Percentiles rank a stretch among this genome's conserved stretches.
phyloP scores from a whole-genome alignment of 2,113 vertebrate genomes.

The Silurus glanis region DNA sequence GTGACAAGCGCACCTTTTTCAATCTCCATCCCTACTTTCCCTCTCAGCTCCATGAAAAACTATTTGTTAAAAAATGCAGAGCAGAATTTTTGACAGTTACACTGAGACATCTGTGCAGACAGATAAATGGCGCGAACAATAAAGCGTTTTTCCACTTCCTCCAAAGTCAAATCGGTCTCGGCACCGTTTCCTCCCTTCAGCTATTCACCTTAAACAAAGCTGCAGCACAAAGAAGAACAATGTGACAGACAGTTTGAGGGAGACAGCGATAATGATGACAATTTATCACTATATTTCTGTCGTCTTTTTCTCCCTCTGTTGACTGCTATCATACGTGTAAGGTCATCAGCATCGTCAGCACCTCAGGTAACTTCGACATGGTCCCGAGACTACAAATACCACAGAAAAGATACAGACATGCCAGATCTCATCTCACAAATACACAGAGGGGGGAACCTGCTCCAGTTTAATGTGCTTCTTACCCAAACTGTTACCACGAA shows the following conservation, averaged over 20 bases:
- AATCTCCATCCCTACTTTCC: neutral
- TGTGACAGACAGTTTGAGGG: neutral
- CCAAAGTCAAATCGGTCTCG: neutral
- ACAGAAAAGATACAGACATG: neutral
- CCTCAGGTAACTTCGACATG: neutral
- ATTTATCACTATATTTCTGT: neutral
- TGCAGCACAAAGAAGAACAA: neutral
- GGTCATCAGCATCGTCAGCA: neutral
- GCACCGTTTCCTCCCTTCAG: neutral
- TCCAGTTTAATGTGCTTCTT: neutral
- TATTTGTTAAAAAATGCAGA: neutral
- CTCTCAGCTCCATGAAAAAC: neutral
- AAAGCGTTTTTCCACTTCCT: constrained; percentile 26
- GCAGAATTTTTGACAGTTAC: neutral
- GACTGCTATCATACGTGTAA: constrained; percentile 9
- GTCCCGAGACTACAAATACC: neutral
- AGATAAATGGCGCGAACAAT: neutral
- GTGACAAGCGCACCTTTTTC: neutral
- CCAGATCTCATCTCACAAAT: neutral
- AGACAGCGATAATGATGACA: neutral
- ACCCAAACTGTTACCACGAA: no score
- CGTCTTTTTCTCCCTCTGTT: neutral
- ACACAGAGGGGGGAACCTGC: neutral
- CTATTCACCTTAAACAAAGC: constrained; percentile 7
- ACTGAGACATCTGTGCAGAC: neutral